Percentiles rank a stretch among this genome's conserved stretches.
phyloP scores from a whole-genome alignment of 2,888 invertebrate genomes.

The Itoplectis maculator region DNA sequence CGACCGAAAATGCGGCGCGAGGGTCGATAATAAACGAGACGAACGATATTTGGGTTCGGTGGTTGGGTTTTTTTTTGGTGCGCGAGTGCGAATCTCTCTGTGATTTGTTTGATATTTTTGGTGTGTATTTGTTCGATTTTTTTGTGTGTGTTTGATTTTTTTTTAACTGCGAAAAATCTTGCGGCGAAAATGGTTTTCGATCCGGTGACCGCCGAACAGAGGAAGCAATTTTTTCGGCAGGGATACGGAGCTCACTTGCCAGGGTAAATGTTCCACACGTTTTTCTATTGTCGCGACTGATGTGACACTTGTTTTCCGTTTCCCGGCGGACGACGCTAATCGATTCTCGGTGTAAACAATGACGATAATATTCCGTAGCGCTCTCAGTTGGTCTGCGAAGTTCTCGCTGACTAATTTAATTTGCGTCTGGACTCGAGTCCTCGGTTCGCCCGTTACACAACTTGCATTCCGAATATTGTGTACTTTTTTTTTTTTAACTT shows the following conservation, averaged over 20 bases:
- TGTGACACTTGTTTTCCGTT: neutral
- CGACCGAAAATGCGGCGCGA: no score
- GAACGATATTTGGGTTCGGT: neutral
- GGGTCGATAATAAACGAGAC: no score
- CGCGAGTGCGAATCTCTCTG: slow-evolving; percentile 16
- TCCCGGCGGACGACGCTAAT: slow-evolving; percentile 6
- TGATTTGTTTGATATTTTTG: neutral
- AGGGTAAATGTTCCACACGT: slow-evolving; percentile 85
- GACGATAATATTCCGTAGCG: slow-evolving; percentile 8
- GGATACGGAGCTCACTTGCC: slow-evolving; percentile 88
- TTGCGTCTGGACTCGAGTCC: slow-evolving; percentile 25
- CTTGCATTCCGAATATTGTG: neutral
- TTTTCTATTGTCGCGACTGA: neutral
- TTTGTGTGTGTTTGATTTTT: neutral
- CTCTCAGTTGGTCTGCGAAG: neutral
- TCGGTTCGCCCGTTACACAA: slow-evolving; percentile 22
- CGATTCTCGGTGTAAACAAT: neutral
- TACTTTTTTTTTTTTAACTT: neutral
- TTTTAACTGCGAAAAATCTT: neutral
- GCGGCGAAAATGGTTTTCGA: slow-evolving; percentile 86
- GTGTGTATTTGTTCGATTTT: neutral
- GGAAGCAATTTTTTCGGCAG: slow-evolving; percentile 87
- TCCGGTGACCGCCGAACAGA: slow-evolving; percentile 87
- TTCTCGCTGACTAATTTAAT: slow-evolving; percentile 55
- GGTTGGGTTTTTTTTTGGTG: neutral